Evolutionary conservation across 2,888 invertebrate species (phyloP), one percentile per base, ranked within the genome.

Genomic region (Amphiduros pacificus): DNA sequence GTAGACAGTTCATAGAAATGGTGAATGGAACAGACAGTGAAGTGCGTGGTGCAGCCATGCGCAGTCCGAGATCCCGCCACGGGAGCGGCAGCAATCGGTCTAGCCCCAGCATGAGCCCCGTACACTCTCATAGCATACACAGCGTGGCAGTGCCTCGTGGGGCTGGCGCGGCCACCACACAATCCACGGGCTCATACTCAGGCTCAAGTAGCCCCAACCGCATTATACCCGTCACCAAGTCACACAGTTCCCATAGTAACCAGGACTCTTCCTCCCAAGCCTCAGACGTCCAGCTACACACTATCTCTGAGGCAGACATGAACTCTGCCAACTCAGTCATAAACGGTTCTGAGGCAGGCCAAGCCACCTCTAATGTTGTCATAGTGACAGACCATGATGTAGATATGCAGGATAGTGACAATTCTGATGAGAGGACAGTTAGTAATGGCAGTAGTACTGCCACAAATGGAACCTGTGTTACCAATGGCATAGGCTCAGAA

Each of bases 1-100:
- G 96, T 81, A 90, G 98, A 67, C 97, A 99, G 86, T 99, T 99
- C 85, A 92, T 98, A 41, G 98, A 99, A 85, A 96, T 97, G 94
- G 93, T 98, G 54, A 82, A 81, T 59, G 82, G 81, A 14, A 78
- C 79, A 24, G 81, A 80, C 73, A 77, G 75, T 68, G 77, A 78
- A 66, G 77, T 78, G 89, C 51, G 91, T 89, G 83, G 88, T 87
- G 85, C 85, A 80, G 72, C 77, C 61, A 63, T 76, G 50, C 73
- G 77, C 55, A 80, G 78, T 63, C 79, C 79, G 40, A 75, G 74
- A 65, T 79, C 79, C 52, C 77, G 73, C 59, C 73, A 74, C 58
- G 71, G 74, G 31, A 80, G 76, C 76, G 81, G 78, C 71, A 76
- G 76, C 65, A 74, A 69, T 55, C 71, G 76, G 26, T 77, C 79